These are phyloP conservation scores for Periplaneta americana DNA, from an alignment of 1,140 invertebrate genomes.

Conservation along the genomic window DNA sequence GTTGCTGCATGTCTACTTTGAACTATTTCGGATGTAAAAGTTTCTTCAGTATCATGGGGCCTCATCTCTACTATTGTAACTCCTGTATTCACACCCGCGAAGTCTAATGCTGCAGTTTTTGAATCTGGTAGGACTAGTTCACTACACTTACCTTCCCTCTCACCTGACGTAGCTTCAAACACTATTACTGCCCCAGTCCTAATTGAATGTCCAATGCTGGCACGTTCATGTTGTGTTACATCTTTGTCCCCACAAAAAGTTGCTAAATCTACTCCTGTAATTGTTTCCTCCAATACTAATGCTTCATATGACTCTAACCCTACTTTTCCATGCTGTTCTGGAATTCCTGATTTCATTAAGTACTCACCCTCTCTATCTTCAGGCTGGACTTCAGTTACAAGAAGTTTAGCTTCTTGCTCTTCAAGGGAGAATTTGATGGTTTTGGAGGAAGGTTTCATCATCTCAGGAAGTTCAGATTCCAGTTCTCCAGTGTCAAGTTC, in stretches of 20 bases:
- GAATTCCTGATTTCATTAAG: slow-evolving; percentile 14
- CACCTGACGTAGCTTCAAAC: slow-evolving; percentile 9
- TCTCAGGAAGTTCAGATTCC: slow-evolving; percentile 39
- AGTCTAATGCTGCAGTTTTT: slow-evolving; percentile 10
- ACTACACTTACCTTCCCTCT: slow-evolving; percentile 18
- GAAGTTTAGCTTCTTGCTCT: slow-evolving; percentile 28
- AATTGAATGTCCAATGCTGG: background rate
- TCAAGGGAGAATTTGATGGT: slow-evolving; percentile 22
- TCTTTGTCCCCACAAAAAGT: background rate
- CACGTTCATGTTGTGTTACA: slow-evolving; percentile 11
- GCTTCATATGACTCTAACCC: slow-evolving; percentile 7
- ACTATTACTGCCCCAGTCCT: slow-evolving; percentile 1
- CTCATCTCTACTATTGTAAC: slow-evolving; percentile 14
- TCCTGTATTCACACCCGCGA: slow-evolving; percentile 13
- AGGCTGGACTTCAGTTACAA: slow-evolving; percentile 39
- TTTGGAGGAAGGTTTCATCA: slow-evolving; percentile 31
- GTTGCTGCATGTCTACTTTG: background rate
- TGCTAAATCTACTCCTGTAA: slow-evolving; percentile 1
- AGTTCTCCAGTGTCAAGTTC: slow-evolving; percentile 41
- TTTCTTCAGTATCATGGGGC: slow-evolving; percentile 11
- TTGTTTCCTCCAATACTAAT: slow-evolving; percentile 12
- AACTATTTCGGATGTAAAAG: background rate
- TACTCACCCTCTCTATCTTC: slow-evolving; percentile 48
- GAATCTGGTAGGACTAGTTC: slow-evolving; percentile 2
- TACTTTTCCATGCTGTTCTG: slow-evolving; percentile 9